Conservation (phyloP, 2,797 vertebrate species). For the Pipistrellus pipistrellus region DNA sequence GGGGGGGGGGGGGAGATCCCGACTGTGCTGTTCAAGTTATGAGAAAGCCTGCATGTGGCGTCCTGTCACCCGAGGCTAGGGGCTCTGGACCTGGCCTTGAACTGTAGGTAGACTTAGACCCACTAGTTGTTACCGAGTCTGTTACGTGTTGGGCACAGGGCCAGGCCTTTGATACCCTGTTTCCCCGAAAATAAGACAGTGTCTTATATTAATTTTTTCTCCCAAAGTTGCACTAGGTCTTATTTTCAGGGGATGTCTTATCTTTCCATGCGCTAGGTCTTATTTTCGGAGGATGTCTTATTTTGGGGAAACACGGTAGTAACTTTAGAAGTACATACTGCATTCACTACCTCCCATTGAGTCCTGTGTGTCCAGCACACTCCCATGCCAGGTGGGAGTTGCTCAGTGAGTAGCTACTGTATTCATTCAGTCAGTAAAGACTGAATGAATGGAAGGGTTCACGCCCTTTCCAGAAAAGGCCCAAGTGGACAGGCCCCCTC, state of each 20-base stretch:
- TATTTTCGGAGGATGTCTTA: no score
- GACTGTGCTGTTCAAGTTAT: not conserved
- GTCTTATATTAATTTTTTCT: no score
- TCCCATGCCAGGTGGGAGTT: not conserved
- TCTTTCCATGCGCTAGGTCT: no score
- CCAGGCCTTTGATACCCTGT: not conserved
- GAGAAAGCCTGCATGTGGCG: conserved; percentile 6
- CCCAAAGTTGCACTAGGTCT: no score
- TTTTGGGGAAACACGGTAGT: not conserved
- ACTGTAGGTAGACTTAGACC: not conserved
- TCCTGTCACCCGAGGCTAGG: not conserved
- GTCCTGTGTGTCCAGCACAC: not conserved
- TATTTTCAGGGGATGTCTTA: no score
- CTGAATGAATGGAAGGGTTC: no score
- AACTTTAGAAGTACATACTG: not conserved
- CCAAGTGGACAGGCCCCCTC: not conserved
- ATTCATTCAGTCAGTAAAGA: not conserved
- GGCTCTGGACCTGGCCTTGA: not conserved
- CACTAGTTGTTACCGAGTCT: not conserved
- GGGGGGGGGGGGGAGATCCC: no score
- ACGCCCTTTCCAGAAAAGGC: not conserved
- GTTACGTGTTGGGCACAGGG: not conserved
- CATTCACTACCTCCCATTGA: not conserved
- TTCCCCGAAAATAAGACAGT: no score
- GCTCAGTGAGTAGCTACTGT: not conserved